phyloP scores from a whole-genome alignment of 2,113 vertebrate genomes.

The Amia ocellicauda region DNA sequence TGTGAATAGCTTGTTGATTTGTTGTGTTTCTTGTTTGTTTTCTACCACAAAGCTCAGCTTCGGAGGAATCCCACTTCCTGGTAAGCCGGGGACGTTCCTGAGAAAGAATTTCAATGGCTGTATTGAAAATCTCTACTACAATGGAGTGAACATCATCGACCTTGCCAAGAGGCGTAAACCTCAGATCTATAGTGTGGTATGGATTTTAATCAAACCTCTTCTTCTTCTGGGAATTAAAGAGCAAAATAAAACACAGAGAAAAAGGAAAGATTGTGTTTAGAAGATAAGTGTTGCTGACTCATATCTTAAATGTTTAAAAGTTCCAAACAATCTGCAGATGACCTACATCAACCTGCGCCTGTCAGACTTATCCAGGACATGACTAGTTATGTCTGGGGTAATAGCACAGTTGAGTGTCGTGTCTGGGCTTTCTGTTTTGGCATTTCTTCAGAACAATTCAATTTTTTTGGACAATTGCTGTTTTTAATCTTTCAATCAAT shows the following conservation, averaged over 20 bases:
- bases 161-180: slow-evolving; percentile 93
- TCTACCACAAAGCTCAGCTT: slow-evolving; percentile 85
- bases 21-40: slow-evolving; percentile 32
- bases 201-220: slow-evolving; percentile 30
- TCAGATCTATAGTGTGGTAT: slow-evolving; percentile 97
- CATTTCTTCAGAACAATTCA: no score
- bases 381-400: no score
- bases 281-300: no score
- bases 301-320: no score
- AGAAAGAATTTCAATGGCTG: slow-evolving; percentile 96
- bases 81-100: slow-evolving; percentile 95
- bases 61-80: slow-evolving; percentile 92
- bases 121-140: slow-evolving; percentile 97
- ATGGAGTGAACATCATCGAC: slow-evolving; percentile 93
- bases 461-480: no score
- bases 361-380: no score
- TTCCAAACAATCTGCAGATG: no score
- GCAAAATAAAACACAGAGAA: neutral
- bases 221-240: neutral
- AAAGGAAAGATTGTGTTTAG: no score
- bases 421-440: no score
- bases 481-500: no score
- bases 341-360: no score
- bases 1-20: neutral
- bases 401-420: no score